Evolutionary conservation across 2,113 vertebrate species (phyloP).

Genomic region (Ornithorhynchus anatinus): DNA sequence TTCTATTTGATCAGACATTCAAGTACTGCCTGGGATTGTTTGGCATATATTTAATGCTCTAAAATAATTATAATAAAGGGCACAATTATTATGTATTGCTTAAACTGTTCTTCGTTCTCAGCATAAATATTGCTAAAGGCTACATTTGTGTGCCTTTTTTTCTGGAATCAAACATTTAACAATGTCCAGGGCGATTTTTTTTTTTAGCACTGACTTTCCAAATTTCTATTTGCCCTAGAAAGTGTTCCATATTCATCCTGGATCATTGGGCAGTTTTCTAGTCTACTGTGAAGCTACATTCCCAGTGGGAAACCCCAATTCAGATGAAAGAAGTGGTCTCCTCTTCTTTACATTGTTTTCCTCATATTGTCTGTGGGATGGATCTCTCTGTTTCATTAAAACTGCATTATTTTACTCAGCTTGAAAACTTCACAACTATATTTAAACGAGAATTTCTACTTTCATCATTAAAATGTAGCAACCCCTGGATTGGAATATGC

Average conservation of each 20-base stretch:
- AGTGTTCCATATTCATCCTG: background rate
- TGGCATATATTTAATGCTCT: background rate
- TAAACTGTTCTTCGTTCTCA: background rate
- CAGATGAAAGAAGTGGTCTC: background rate
- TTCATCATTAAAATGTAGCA: background rate
- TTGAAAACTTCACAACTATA: too few relatives aligned
- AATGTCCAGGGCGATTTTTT: background rate
- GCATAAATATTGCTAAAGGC: constrained; percentile 11
- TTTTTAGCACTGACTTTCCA: background rate
- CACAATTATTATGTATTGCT: background rate
- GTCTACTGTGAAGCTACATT: background rate
- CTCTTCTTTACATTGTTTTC: background rate
- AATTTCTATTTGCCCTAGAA: background rate
- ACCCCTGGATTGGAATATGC: background rate
- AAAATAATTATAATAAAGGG: background rate
- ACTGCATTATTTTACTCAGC: too few relatives aligned
- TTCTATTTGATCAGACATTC: background rate
- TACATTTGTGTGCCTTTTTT: rapidly evolving
- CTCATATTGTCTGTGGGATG: too few relatives aligned
- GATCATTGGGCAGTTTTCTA: background rate
- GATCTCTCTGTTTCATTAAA: background rate
- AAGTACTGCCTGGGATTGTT: background rate
- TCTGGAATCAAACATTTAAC: background rate
- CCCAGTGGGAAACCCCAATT: background rate
- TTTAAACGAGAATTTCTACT: background rate